A percentile compares a stretch with the other conserved stretches of the same genome.
These are phyloP conservation scores for Bubo bubo DNA, from an alignment of 2,113 vertebrate species.

Conservation along the genomic window DNA sequence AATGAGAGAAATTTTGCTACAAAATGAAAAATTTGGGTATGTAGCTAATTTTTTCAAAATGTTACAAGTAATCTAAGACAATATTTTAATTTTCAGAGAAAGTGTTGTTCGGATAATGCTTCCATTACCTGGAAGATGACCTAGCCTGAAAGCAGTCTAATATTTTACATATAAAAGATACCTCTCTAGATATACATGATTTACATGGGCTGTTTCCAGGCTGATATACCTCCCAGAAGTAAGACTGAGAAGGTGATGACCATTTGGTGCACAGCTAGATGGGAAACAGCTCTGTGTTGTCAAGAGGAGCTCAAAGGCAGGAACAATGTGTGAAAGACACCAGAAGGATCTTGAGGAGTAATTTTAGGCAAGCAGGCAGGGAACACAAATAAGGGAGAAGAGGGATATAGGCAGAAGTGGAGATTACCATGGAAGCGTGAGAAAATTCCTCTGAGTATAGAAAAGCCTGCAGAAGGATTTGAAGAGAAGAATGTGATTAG, in stretches of 20 bases:
- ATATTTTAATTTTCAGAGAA: neutral
- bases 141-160: neutral
- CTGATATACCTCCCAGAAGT: neutral
- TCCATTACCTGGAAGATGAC: neutral
- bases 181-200: neutral
- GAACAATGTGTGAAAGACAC: neutral
- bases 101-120: neutral
- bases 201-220: neutral
- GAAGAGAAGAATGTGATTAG: conserved; percentile 26
- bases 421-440: conserved; percentile 12
- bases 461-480: neutral
- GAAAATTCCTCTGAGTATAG: conserved; percentile 1
- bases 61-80: neutral
- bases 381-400: neutral
- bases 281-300: neutral
- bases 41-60: neutral
- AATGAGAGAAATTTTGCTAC: neutral
- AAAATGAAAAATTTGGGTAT: neutral
- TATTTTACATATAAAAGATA: neutral
- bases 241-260: neutral
- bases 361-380: neutral
- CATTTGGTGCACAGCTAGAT: neutral
- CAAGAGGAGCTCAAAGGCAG: neutral
- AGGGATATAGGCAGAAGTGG: neutral
- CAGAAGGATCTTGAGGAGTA: neutral